These are phyloP conservation scores for Neolamprologus devosi DNA, from an alignment of 2,113 vertebrate species.

Conservation along the genomic window DNA sequence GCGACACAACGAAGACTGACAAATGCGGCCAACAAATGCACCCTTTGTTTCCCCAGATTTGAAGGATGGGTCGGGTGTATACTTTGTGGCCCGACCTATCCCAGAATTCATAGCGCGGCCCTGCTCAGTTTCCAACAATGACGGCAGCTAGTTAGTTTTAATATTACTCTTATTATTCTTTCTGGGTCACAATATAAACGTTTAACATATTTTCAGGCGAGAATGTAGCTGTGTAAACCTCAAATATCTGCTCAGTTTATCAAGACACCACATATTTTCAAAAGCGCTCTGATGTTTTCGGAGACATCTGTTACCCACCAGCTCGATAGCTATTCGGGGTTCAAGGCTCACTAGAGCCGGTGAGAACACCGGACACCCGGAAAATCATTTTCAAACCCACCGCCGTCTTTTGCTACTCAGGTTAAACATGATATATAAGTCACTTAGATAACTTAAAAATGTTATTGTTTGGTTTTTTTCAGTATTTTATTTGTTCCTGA, in stretches of 20 bases:
- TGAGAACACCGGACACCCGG: no score
- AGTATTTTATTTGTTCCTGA: not conserved
- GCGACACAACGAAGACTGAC: not conserved
- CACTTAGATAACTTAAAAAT: not conserved
- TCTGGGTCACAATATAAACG: not conserved
- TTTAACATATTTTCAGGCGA: not conserved
- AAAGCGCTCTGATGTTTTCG: no score
- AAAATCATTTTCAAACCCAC: no score
- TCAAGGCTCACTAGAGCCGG: no score
- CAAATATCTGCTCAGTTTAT: not conserved
- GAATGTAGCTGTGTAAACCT: not conserved
- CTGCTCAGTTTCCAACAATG: not conserved
- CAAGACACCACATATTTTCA: no score
- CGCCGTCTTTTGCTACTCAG: fast-evolving
- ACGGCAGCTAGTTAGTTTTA: not conserved
- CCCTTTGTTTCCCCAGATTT: not conserved
- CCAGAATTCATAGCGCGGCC: not conserved
- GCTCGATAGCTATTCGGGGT: no score
- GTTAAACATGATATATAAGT: no score
- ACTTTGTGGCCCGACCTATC: not conserved
- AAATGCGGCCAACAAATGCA: not conserved
- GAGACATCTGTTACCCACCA: no score
- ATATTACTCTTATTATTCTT: not conserved
- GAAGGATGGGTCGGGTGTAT: not conserved
- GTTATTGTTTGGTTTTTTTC: not conserved